Evolutionary conservation across 2,113 vertebrate species (phyloP).

Genomic region (Pachyramphus minor): DNA sequence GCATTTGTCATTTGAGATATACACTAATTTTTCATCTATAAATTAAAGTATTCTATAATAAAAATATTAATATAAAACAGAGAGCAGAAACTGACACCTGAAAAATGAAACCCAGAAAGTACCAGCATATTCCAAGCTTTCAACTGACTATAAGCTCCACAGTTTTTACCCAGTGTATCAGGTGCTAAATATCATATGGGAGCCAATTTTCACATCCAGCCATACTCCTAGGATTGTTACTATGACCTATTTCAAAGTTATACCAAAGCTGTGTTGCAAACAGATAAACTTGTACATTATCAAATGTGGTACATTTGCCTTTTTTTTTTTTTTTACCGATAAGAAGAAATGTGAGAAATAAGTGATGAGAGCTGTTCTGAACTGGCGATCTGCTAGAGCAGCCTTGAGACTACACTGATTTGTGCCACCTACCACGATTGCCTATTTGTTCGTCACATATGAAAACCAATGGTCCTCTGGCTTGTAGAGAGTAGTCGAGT

Average conservation of each 20-base stretch:
- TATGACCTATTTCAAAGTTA: background rate
- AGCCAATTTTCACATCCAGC: background rate
- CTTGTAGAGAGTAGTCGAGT: background rate
- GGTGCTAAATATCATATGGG: background rate
- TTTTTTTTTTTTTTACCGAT: background rate
- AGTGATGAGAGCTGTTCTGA: background rate
- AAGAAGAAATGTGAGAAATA: background rate
- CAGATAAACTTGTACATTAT: background rate
- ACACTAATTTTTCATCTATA: background rate
- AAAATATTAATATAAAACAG: background rate
- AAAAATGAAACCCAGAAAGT: background rate
- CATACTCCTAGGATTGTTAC: background rate
- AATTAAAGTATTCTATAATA: background rate
- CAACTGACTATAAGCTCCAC: background rate
- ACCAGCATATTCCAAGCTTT: background rate
- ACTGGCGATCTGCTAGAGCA: background rate
- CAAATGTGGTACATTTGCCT: background rate
- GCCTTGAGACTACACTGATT: background rate
- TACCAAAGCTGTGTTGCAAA: background rate
- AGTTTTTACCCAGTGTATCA: background rate
- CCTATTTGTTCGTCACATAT: fast-evolving
- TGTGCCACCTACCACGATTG: background rate
- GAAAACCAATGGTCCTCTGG: background rate
- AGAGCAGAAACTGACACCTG: background rate
- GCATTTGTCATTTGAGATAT: background rate